phyloP scores from a whole-genome alignment of 2,113 vertebrate genomes.

The Xiphias gladius region DNA sequence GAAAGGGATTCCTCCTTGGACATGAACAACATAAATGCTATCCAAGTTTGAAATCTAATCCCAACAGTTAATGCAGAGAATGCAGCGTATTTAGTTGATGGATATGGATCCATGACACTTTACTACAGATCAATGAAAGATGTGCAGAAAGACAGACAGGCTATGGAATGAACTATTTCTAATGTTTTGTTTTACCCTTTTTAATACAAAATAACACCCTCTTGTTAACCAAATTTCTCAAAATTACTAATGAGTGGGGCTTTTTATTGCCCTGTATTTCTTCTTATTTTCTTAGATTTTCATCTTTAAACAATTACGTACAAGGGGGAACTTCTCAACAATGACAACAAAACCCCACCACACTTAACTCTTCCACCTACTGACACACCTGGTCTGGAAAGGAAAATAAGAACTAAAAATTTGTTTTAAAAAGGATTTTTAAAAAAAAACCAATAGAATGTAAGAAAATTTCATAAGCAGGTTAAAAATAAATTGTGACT shows the following conservation, averaged over 20 bases:
- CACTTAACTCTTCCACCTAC: too few species aligned
- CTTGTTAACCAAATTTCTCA: neutral
- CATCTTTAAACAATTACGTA: too few species aligned
- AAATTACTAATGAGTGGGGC: neutral
- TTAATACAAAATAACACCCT: neutral
- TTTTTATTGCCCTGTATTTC: too few species aligned
- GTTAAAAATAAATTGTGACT: neutral
- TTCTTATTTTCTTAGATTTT: too few species aligned
- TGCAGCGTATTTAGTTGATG: slow-evolving; percentile 24
- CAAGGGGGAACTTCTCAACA: neutral
- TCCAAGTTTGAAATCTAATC: slow-evolving; percentile 23
- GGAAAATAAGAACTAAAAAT: neutral
- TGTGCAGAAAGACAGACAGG: neutral
- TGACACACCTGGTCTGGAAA: neutral
- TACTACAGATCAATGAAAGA: slow-evolving; percentile 5
- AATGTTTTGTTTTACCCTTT: neutral
- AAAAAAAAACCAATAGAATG: too few species aligned
- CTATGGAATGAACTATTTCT: neutral
- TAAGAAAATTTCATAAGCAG: neutral
- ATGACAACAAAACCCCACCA: neutral
- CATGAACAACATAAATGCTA: slow-evolving; percentile 22
- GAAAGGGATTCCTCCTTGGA: neutral
- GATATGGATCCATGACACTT: slow-evolving; percentile 24
- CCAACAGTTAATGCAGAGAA: neutral
- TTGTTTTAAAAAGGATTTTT: too few species aligned